These are phyloP conservation scores for Philopedon plagiatum DNA, from an alignment of 2,888 invertebrate species.

Conservation along the genomic window DNA sequence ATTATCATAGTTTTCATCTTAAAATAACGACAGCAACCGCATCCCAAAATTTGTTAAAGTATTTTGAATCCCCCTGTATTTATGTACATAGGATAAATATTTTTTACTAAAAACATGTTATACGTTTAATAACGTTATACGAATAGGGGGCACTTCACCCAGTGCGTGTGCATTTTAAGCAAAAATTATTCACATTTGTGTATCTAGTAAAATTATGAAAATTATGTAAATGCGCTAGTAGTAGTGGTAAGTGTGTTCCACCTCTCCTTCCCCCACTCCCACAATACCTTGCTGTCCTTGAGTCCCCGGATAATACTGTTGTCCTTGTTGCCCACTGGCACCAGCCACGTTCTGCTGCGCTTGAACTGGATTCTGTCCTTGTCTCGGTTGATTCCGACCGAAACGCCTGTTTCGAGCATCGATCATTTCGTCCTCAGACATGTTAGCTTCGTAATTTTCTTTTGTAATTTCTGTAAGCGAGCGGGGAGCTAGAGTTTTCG, in stretches of 20 bases:
- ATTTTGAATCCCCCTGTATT: too few relatives aligned
- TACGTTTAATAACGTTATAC: too few relatives aligned
- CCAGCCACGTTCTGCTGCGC: conserved; percentile 45
- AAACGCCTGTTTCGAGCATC: conserved; percentile 67
- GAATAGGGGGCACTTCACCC: too few relatives aligned
- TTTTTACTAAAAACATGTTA: too few relatives aligned
- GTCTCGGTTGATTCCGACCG: conserved; percentile 66
- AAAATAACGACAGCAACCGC: too few relatives aligned
- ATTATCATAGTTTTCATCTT: too few relatives aligned
- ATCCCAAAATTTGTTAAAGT: too few relatives aligned
- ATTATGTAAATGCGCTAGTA: not conserved
- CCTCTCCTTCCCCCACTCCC: not conserved
- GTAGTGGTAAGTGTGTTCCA: not conserved
- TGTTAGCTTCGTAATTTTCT: conserved; percentile 81
- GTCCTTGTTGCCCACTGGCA: conserved; percentile 59
- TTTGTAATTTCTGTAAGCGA: conserved; percentile 82
- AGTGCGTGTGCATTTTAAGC: too few relatives aligned
- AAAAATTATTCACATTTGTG: too few relatives aligned
- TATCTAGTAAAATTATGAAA: too few relatives aligned
- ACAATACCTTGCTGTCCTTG: conserved; percentile 46
- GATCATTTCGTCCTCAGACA: conserved; percentile 78
- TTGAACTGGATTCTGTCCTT: conserved; percentile 64
- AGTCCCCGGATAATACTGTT: conserved; percentile 40
- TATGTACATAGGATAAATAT: too few relatives aligned
- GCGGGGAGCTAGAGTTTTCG: conserved; percentile 63